These are phyloP conservation scores for Bufo bufo DNA, from an alignment of 2,113 vertebrate genomes.

Conservation along the genomic window DNA sequence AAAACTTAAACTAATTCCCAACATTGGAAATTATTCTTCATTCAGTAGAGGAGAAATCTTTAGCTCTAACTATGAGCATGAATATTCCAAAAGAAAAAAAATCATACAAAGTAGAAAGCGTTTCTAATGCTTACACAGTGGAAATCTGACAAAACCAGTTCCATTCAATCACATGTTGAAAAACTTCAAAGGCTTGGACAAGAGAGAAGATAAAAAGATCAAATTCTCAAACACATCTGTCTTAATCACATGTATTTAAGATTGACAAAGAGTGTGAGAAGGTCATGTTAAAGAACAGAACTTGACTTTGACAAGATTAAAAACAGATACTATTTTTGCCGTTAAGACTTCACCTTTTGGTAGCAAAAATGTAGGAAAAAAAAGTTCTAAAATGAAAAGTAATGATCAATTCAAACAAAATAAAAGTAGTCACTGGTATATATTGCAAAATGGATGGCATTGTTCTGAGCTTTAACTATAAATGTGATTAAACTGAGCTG, in stretches of 20 bases:
- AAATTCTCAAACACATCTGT: slow-evolving; percentile 45
- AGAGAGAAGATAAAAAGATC: slow-evolving; percentile 51
- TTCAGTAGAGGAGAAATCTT: neutral
- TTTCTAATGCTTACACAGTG: slow-evolving; percentile 48
- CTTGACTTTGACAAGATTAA: slow-evolving; percentile 56
- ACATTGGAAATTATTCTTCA: neutral
- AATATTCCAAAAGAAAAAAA: slow-evolving; percentile 58
- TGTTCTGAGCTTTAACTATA: slow-evolving; percentile 17
- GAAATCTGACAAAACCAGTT: slow-evolving; percentile 47
- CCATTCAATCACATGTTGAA: slow-evolving; percentile 49
- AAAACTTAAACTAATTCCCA: neutral
- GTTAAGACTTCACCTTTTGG: slow-evolving; percentile 51
- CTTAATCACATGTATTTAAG: slow-evolving; percentile 57
- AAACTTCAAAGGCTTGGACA: slow-evolving; percentile 49
- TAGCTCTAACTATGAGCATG: slow-evolving; percentile 37
- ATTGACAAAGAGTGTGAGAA: slow-evolving; percentile 47
- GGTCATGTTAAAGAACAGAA: slow-evolving; percentile 55
- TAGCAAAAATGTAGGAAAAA: slow-evolving; percentile 40
- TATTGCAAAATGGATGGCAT: slow-evolving; percentile 28
- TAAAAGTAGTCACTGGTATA: slow-evolving; percentile 28
- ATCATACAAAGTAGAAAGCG: slow-evolving; percentile 14
- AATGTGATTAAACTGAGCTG: slow-evolving; percentile 22
- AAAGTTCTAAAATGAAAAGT: slow-evolving; percentile 55
- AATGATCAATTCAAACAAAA: slow-evolving; percentile 50
- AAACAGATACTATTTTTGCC: slow-evolving; percentile 53